Conservation (phyloP, 2,113 vertebrate genomes). For the Vidua macroura region DNA sequence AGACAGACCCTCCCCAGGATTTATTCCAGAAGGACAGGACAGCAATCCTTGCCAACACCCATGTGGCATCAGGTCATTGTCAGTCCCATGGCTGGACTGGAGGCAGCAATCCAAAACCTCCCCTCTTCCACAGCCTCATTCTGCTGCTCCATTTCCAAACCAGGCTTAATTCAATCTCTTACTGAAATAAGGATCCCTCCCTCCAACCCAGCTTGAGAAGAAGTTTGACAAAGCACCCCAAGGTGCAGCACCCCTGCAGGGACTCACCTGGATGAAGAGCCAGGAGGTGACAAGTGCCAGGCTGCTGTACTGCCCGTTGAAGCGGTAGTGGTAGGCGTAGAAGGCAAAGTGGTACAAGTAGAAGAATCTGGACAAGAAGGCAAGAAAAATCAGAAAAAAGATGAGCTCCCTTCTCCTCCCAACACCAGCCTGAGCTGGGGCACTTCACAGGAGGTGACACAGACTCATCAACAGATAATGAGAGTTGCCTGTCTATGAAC, state of each 20-base stretch:
- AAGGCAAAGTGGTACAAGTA: constrained; percentile 98
- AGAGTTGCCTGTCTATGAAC: not conserved
- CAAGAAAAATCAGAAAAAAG: not conserved
- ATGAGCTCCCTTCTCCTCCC: not conserved
- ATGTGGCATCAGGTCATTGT: not conserved
- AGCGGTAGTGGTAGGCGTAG: constrained; percentile 97
- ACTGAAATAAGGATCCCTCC: not conserved
- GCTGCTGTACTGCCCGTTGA: constrained; percentile 98
- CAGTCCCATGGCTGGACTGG: not conserved
- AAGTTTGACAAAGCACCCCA: not conserved
- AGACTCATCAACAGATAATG: not conserved
- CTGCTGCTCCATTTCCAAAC: not conserved
- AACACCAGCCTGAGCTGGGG: not conserved
- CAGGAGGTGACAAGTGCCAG: constrained; percentile 95
- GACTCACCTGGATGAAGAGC: constrained; percentile 96
- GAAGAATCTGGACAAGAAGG: constrained; percentile 84
- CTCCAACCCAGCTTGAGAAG: not conserved
- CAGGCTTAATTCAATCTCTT: not conserved
- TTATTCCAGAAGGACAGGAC: not conserved
- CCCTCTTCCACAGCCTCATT: not conserved
- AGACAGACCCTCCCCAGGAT: not conserved
- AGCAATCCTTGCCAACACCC: not conserved
- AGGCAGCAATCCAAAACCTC: not conserved
- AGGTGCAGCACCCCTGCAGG: not conserved
- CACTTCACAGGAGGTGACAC: rapidly evolving